Base-by-base conservation (phyloP, 2,113 vertebrate species). In the Proterorhinus semilunaris region DNA sequence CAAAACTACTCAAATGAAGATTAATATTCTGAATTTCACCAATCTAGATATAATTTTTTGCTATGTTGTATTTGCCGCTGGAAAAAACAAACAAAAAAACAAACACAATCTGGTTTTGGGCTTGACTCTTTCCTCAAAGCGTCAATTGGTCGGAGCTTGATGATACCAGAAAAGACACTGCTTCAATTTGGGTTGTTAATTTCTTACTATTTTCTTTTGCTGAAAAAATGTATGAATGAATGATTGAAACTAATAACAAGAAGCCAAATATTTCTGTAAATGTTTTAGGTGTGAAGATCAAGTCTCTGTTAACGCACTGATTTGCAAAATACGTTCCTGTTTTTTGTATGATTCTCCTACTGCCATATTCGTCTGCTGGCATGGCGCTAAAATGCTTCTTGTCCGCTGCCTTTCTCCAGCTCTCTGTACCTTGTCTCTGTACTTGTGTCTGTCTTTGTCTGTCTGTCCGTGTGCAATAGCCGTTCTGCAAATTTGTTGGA, bases 261-360 rank as follows among this genome's bases (percentile, higher is more conserved):
- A 92, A 93, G 89, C 90, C 90, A 92, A 93, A 92, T 91, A 89
- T 90, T 91, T 88, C 69, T 75, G 81, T 91, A 84, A 86, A 91
- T 27, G 27, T 88, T 91, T 83, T 80, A 85, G 73, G 84, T 87
- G 88, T 83, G 82, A 83, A 69, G 80, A 87, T 81, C 72, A 77
- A 69, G 69, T 85, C 82, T 83, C 78, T 86, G 77, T 81, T 71
- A 71, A 76, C 47, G 1, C 50, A 61, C 72, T 74, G 53, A 74
- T 86, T 85, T 77, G 59, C 69, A 76, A 61, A 68, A 63, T 42
- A 62, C 67, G 86, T 86, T 89, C 63, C 66, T 78, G 71, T 81
- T 89, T 80, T 58, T 90, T 87, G 78, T 91, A 85, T 78, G 66
- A 88, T 84, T 83, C 79, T 79, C 27, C 27, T 36, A 92, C 91